phyloP scores from a whole-genome alignment of 2,113 vertebrate genomes.

The Oxygymnocypris stewartii region DNA sequence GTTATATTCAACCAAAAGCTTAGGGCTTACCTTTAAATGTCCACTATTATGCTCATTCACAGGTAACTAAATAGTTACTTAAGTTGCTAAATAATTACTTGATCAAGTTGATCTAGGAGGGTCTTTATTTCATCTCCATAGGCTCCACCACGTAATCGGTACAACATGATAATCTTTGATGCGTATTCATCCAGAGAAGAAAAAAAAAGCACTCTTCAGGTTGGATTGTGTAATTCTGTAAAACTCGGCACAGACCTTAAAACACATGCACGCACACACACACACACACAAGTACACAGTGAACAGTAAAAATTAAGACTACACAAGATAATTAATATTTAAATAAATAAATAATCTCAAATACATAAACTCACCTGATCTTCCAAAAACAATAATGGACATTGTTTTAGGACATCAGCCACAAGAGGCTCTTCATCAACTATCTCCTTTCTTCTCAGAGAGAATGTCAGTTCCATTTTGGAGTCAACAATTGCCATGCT shows the following conservation, averaged over 20 bases:
- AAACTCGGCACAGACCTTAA: constrained; percentile 27
- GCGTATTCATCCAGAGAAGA: constrained; percentile 22
- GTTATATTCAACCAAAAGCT: background rate
- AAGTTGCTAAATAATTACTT: constrained; percentile 16
- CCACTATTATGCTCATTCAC: too few species aligned
- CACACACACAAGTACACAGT: background rate
- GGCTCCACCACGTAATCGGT: background rate
- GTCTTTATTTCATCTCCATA: constrained; percentile 21
- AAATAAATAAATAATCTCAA: background rate
- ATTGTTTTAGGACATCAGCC: constrained; percentile 15
- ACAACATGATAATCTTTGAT: background rate
- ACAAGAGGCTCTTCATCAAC: constrained; percentile 5
- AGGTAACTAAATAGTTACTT: background rate
- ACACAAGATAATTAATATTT: background rate
- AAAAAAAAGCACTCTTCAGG: constrained; percentile 12
- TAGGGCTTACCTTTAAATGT: background rate
- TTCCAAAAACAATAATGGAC: constrained; percentile 40
- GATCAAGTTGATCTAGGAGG: constrained; percentile 35
- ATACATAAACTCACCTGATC: background rate
- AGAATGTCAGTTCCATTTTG: constrained; percentile 7
- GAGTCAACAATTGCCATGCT: constrained; percentile 13
- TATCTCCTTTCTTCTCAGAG: constrained; percentile 1
- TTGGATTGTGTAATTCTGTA: background rate
- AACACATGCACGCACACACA: background rate
- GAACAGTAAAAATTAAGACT: background rate